Percentiles rank a stretch among this genome's conserved stretches.
These are phyloP conservation scores for Melieria omissa DNA, from an alignment of 2,888 invertebrate species.

Conservation along the genomic window DNA sequence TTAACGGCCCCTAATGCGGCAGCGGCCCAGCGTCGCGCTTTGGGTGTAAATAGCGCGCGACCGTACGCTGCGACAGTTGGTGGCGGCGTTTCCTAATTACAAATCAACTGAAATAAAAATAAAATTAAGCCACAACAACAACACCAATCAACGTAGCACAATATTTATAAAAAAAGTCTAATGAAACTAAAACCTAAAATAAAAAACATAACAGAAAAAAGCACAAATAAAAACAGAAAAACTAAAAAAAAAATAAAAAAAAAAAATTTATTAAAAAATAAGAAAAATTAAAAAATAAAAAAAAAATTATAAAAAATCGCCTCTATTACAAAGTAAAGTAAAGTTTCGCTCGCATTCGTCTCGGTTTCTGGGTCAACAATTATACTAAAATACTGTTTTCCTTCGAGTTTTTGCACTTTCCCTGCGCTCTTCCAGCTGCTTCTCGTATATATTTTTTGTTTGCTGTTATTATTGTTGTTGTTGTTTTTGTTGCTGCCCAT, in stretches of 20 bases:
- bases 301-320: background rate
- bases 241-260: conserved; percentile 9
- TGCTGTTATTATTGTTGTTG: conserved; percentile 16
- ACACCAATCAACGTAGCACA: background rate
- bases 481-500: conserved; percentile 4
- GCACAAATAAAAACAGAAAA: no score
- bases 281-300: background rate
- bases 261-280: background rate
- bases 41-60: conserved; percentile 26
- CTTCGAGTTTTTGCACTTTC: conserved; percentile 38
- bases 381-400: conserved; percentile 59
- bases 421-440: conserved; percentile 1
- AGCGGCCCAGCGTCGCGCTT: conserved; percentile 39
- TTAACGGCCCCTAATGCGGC: background rate
- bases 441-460: conserved; percentile 42
- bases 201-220: background rate
- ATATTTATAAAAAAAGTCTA: background rate
- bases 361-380: conserved; percentile 61
- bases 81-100: conserved; percentile 63
- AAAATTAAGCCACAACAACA: conserved; percentile 32
- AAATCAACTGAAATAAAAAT: conserved; percentile 58
- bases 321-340: background rate
- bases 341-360: conserved; percentile 14
- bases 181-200: background rate
- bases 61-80: conserved; percentile 55